Percentiles rank a stretch among this genome's conserved stretches.
These are phyloP conservation scores for Glaucidium brasilianum DNA, from an alignment of 2,113 vertebrate species.

Conservation along the genomic window DNA sequence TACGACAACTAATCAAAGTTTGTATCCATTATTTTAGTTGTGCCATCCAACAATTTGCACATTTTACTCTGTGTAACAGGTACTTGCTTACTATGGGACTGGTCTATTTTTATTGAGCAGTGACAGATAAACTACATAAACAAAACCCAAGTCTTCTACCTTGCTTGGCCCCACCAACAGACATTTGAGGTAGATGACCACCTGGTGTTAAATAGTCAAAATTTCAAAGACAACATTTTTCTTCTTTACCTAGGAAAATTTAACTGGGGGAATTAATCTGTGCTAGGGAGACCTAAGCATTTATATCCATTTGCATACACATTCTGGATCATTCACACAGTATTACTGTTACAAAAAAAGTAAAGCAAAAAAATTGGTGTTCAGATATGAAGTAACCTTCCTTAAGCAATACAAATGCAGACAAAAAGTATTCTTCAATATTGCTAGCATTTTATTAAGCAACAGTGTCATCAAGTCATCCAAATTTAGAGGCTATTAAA, in stretches of 20 bases:
- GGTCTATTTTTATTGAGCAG: not conserved
- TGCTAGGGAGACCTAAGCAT: not conserved
- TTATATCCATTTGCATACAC: not conserved
- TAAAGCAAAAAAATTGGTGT: not conserved
- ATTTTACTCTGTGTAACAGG: not conserved
- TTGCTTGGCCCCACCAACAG: not conserved
- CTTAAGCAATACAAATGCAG: not conserved
- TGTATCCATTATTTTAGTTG: not conserved
- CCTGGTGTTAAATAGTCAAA: not conserved
- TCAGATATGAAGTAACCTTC: not conserved
- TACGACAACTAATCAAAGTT: not conserved
- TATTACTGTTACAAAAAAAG: not conserved
- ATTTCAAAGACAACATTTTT: not conserved
- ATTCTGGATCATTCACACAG: not conserved
- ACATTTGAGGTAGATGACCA: not conserved
- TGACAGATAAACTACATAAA: not conserved
- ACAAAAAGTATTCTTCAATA: not conserved
- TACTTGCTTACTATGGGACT: not conserved
- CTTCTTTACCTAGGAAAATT: not conserved
- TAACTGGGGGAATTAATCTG: not conserved
- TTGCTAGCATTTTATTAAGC: not conserved
- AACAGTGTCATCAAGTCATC: not conserved
- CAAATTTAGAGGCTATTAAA: not conserved
- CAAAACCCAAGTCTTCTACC: not conserved
- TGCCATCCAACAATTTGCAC: not conserved